Evolutionary conservation across 2,888 invertebrate species (phyloP), one percentile per base, ranked within the genome.

Genomic region (Drosophila picticornis): DNA sequence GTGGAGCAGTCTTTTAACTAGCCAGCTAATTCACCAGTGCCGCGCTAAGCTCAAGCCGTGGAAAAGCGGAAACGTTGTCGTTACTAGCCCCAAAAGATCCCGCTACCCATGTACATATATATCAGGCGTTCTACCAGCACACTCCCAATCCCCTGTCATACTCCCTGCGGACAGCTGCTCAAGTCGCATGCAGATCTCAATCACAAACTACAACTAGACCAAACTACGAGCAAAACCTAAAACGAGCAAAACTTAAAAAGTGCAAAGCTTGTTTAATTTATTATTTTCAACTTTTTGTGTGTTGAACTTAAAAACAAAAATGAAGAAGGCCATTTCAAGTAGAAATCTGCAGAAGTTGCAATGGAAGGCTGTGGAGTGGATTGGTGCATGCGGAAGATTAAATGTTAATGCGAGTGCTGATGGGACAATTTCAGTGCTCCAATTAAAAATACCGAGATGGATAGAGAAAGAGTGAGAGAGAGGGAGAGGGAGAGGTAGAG

Each of bases 31-130:
- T 29, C 63, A 19, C 11, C 50, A 48, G 72, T 72, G 81, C 75
- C 51, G 68, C 76, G 60, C 67, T 69, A 84, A 78, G 84, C 82
- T 87, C 64, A 80, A 85, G 85, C 85, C 60, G 83, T 77, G 83
- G 51, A 57, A 40, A 84, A 83, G 83, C 83, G 60, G 63, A 69
- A 75, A 57, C 52, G 48, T 55, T 68, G 55, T 59, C 50, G 31
- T 38, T 32, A 36, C 43, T 77, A 69, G 65, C 61, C 51, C 52
- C 60, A 43, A 36, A 36, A 52, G 40, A 5, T 48, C 16, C 57
- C 32, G 51, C 27, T 31, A 43, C 22, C 27, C 52, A 32, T 22
- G 6, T 46, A 43, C 16, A 52, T 16, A 66, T 7, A 32, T 2
- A 22, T 25, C 6, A 22, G 13, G 27, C 25, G 16, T 32, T 22